Conservation (phyloP, 2,113 vertebrate genomes). For the Rhea americana region DNA sequence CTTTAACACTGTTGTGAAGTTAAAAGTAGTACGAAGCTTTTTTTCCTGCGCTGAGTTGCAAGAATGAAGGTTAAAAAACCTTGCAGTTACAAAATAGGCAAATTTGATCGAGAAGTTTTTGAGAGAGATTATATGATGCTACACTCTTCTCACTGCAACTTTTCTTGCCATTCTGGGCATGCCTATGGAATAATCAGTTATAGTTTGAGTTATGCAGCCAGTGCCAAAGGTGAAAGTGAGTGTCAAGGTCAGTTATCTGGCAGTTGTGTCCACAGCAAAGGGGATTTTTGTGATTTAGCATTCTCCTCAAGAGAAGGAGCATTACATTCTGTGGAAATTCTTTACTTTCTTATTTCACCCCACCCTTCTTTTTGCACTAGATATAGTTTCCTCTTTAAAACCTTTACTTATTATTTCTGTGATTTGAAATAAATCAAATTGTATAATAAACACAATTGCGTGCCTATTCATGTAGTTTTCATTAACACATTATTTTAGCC, state of each 20-base stretch:
- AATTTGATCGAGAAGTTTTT: background rate
- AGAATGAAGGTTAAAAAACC: background rate
- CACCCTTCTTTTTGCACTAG: background rate
- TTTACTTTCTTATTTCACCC: background rate
- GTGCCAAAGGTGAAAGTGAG: slow-evolving; percentile 1
- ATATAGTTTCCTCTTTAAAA: background rate
- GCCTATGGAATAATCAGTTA: background rate
- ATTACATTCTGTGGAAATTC: background rate
- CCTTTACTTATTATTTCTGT: background rate
- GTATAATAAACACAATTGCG: background rate
- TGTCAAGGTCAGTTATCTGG: background rate
- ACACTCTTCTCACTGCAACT: background rate
- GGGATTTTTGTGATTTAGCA: background rate
- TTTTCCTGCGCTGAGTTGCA: background rate
- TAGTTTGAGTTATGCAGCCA: background rate
- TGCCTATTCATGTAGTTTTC: fast-evolving
- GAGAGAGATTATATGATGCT: background rate
- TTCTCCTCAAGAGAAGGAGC: background rate
- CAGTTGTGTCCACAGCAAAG: background rate
- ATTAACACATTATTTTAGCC: background rate
- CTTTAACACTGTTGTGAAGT: background rate
- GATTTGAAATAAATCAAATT: background rate
- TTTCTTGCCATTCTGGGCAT: background rate
- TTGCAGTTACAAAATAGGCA: background rate
- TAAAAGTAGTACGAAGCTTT: fast-evolving